Evolutionary conservation across 2,888 invertebrate genomes (phyloP), one percentile per base, ranked within the genome.

Genomic region (Leistus spinibarbis): DNA sequence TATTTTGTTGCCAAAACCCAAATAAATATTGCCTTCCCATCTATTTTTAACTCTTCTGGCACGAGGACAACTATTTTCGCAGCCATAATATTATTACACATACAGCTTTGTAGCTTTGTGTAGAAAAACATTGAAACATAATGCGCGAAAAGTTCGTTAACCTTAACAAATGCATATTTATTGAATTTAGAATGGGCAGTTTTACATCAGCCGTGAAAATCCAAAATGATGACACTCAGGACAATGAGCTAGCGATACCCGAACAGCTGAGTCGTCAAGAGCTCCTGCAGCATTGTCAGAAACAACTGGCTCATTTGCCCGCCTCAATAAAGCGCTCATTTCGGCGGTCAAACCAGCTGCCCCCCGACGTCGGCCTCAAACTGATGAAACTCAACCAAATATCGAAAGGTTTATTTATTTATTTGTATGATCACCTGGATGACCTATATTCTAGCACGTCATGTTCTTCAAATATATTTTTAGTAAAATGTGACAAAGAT

Each of bases 131-230:
- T 19, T 56, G 10, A 40, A 56, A 56, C 16, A 56, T 56, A 56
- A 16, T 56, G 16, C 1, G 16, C 13, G n/a, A n/a, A 2, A 56
- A 19, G 17, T 56, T 19, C 16, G 16, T 56, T 56, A n/a, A 3
- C 56, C 56, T n/a, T 1, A 2, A 54, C 17, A 54, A 5, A 54
- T 64, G 76, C 24, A 77, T 75, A 72, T n/a, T 63, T 76, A 76
- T 76, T 79, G 71, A 76, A 86, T 86, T 13, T 84, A 92, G 92
- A 84, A 92, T 92, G 92, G 92, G 92, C 78, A 92, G 92, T 82
- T 92, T 92, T 82, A 90, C 90, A 77, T 91, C 91, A 71, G 88
- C 90, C 17, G 91, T 91, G 62, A 90, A 90, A 83, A 90, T 91
- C 77, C 85, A 88, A 77, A 91, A 91, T 81, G 87, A 88, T 73